phyloP scores from a whole-genome alignment of 1,140 invertebrate genomes.

The Brachionus koreanus region DNA sequence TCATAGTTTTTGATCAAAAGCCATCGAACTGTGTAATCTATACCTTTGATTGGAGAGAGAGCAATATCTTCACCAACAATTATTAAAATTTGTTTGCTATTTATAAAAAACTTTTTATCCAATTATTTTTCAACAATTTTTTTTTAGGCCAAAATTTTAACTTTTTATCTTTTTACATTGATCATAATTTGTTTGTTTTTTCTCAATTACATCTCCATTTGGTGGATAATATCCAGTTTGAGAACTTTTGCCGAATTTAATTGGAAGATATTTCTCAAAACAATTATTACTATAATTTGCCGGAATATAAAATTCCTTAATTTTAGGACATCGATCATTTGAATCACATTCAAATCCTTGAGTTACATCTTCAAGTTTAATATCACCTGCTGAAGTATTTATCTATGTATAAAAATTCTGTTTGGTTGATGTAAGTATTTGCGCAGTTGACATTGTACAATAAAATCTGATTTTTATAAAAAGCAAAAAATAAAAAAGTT shows the following conservation, averaged over 20 bases:
- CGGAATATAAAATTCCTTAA: not conserved
- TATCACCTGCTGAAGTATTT: not conserved
- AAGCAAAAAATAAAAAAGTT: not conserved
- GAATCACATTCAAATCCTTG: not conserved
- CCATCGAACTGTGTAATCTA: not conserved
- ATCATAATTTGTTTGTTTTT: not conserved
- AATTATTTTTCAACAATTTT: not conserved
- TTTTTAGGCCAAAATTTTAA: not conserved
- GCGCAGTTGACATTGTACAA: not conserved
- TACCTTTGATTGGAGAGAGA: not conserved
- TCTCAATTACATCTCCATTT: slow-evolving; percentile 2
- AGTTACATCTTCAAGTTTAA: not conserved
- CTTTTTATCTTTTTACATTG: not conserved
- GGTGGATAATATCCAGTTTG: slow-evolving; percentile 6
- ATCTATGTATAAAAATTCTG: not conserved
- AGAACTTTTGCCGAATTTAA: not conserved
- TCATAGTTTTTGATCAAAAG: not conserved
- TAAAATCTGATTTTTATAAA: not conserved
- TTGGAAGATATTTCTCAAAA: not conserved
- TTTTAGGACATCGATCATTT: not conserved
- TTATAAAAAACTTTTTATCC: not conserved
- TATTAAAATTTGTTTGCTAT: not conserved
- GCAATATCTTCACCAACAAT: not conserved
- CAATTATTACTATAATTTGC: not conserved
- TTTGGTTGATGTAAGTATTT: not conserved